Conservation (phyloP, 23 tunicate genomes). For the Clavelina lepadiformis region DNA sequence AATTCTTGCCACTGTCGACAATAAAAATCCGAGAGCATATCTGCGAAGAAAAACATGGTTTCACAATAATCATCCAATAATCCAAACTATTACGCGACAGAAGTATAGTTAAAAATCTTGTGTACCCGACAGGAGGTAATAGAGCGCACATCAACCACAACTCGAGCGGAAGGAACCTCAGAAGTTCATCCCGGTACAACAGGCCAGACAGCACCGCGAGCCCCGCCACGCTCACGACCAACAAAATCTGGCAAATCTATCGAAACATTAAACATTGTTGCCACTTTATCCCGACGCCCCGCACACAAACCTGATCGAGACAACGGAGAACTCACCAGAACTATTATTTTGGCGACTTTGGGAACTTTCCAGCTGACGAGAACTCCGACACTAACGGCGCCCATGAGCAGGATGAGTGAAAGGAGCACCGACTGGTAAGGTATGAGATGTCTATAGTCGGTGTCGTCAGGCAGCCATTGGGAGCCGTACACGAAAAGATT, state of each 20-base stretch:
- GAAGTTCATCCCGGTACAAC: slow-evolving; percentile 19
- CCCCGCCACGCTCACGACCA: slow-evolving; percentile 11
- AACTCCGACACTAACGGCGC: slow-evolving; percentile 27
- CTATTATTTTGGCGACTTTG: too few species aligned
- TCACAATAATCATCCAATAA: too few species aligned
- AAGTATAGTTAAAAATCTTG: too few species aligned
- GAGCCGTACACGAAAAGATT: slow-evolving; percentile 50
- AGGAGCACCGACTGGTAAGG: slow-evolving; percentile 28
- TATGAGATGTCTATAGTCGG: slow-evolving; percentile 28
- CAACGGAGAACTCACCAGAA: too few species aligned
- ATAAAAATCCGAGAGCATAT: slow-evolving; percentile 18
- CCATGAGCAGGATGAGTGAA: slow-evolving; percentile 27
- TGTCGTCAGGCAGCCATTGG: slow-evolving; percentile 43
- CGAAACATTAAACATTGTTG: too few species aligned
- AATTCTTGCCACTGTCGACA: slow-evolving; percentile 10
- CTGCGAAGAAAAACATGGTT: slow-evolving; percentile 9
- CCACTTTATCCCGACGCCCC: too few species aligned
- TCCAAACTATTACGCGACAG: too few species aligned
- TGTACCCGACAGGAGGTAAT: slow-evolving; percentile 38
- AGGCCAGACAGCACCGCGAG: slow-evolving; percentile 20
- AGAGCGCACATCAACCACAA: slow-evolving; percentile 29
- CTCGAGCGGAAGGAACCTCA: slow-evolving; percentile 20
- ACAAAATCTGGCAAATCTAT: slow-evolving; percentile 17
- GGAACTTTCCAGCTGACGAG: slow-evolving; percentile 20
- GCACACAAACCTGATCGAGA: too few species aligned